Conservation (phyloP, 2,113 vertebrate genomes). For the Globicephala melas region DNA sequence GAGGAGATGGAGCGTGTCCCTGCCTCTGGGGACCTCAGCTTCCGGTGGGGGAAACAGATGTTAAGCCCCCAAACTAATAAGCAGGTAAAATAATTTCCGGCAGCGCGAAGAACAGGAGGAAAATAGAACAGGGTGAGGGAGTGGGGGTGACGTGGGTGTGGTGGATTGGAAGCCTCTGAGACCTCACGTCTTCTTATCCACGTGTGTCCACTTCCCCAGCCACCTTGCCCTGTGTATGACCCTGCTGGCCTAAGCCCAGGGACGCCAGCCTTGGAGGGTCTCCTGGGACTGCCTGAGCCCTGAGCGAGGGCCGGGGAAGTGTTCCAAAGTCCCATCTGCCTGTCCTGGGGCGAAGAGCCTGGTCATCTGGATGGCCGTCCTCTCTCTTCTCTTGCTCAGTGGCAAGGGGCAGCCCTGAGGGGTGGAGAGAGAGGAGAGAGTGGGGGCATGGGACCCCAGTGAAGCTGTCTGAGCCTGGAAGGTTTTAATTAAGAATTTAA, state of each 20-base stretch:
- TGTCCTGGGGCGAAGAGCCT: neutral
- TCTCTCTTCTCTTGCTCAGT: neutral
- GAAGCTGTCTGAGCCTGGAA: neutral
- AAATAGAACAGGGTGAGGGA: neutral
- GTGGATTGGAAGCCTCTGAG: fast-evolving
- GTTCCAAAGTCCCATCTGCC: neutral
- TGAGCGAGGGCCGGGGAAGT: neutral
- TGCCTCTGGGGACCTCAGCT: neutral
- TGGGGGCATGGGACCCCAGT: fast-evolving
- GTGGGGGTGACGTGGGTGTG: too few relatives aligned
- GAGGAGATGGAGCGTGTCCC: fast-evolving
- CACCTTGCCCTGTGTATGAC: neutral
- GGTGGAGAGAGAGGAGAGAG: neutral
- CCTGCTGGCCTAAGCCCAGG: too few relatives aligned
- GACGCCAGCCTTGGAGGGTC: neutral
- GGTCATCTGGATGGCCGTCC: fast-evolving
- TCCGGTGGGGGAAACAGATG: neutral
- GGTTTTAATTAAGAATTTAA: neutral
- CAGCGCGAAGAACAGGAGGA: neutral
- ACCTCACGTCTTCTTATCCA: too few relatives aligned
- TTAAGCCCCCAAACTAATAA: fast-evolving
- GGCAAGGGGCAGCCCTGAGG: neutral
- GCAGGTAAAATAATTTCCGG: neutral
- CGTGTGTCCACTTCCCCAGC: fast-evolving
- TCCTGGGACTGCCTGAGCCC: neutral